Evolutionary conservation across 2,797 vertebrate genomes (phyloP).

Genomic region (Acropternis orthonyx): DNA sequence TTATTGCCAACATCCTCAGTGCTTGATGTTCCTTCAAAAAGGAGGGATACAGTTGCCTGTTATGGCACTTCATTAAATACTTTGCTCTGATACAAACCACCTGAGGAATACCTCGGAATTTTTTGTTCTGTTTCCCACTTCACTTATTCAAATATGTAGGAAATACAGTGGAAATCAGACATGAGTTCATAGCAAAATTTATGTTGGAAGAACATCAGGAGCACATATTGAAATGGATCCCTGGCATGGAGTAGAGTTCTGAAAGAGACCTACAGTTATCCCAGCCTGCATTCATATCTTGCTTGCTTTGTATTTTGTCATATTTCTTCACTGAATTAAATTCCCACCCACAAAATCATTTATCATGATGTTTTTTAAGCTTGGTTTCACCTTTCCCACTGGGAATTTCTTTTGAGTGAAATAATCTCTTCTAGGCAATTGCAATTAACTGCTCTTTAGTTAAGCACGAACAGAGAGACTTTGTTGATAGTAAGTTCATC

Average conservation of each 20-base stretch:
- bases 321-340: conserved; percentile 4
- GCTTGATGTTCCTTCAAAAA: conserved; percentile 9
- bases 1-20: neutral
- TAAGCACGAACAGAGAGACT: neutral
- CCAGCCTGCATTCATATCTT: neutral
- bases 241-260: neutral
- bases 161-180: neutral
- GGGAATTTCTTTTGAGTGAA: neutral
- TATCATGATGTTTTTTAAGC: neutral
- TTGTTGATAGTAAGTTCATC: neutral
- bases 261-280: neutral
- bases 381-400: neutral
- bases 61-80: neutral
- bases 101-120: neutral
- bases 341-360: neutral
- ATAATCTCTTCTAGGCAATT: neutral
- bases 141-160: neutral
- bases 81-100: neutral
- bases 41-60: neutral
- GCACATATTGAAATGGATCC: neutral
- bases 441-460: conserved; percentile 10
- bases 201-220: neutral
- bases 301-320: neutral
- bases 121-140: neutral
- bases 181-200: neutral